Conservation (phyloP, 2,797 vertebrate species). For the Aplochiton taeniatus region DNA sequence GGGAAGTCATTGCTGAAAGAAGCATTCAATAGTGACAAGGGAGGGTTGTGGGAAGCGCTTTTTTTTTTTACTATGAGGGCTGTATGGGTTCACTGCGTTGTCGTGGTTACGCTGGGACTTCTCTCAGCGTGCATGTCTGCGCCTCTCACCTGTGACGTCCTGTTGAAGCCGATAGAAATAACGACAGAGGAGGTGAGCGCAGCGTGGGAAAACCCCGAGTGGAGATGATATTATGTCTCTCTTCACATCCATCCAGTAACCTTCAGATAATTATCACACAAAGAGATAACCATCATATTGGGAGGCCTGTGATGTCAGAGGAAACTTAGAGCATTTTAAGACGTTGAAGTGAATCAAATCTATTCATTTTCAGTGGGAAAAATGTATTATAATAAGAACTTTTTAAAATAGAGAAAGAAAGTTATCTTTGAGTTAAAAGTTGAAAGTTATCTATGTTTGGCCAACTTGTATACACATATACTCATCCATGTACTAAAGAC, state of each 20-base stretch:
- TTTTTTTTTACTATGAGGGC: slow-evolving; percentile 28
- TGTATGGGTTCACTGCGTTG: slow-evolving; percentile 44
- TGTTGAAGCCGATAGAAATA: slow-evolving; percentile 52
- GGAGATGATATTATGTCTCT: not conserved
- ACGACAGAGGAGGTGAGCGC: slow-evolving; percentile 53
- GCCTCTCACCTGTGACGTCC: slow-evolving; percentile 48
- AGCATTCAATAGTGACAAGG: no score
- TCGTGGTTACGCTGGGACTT: slow-evolving; percentile 42
- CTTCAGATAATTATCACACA: not conserved
- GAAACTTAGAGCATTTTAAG: no score
- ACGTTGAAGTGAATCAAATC: no score
- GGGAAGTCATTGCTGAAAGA: no score
- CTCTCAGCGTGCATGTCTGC: slow-evolving; percentile 42
- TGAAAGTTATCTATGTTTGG: no score
- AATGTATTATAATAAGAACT: no score
- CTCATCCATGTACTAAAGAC: not conserved
- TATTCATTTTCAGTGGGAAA: no score
- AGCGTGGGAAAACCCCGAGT: not conserved
- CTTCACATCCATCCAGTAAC: no score
- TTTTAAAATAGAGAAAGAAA: no score
- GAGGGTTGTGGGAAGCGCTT: no score
- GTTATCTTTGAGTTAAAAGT: not conserved
- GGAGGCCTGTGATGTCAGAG: not conserved
- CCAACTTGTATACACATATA: not conserved
- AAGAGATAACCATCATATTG: not conserved